Conservation (phyloP, 2,888 invertebrate genomes). For the Andrena praecox region DNA sequence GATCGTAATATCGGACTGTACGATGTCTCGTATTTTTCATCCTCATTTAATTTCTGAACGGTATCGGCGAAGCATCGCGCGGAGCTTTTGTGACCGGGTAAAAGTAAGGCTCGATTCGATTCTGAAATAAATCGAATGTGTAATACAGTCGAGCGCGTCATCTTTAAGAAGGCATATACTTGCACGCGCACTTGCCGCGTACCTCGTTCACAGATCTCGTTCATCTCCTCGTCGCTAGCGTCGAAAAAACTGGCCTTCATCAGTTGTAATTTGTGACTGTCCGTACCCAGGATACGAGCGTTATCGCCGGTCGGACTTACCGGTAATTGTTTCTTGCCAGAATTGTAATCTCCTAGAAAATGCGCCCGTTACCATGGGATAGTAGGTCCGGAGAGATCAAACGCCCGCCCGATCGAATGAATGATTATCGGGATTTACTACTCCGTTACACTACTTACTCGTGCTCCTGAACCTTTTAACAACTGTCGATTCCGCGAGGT, state of each 20-base stretch:
- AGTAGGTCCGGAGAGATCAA: background rate
- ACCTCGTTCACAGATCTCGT: slow-evolving; percentile 39
- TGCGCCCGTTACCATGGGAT: background rate
- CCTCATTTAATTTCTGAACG: slow-evolving; percentile 34
- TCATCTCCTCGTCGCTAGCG: slow-evolving; percentile 79
- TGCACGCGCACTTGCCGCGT: background rate
- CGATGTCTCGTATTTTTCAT: background rate
- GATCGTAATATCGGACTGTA: slow-evolving; percentile 48
- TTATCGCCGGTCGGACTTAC: slow-evolving; percentile 88
- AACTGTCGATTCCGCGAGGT: background rate
- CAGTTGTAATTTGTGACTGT: slow-evolving; percentile 90
- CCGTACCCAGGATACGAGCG: slow-evolving; percentile 88
- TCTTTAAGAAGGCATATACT: background rate
- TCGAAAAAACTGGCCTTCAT: slow-evolving; percentile 94
- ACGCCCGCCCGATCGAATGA: background rate
- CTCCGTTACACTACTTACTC: slow-evolving; percentile 10
- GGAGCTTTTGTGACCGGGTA: slow-evolving; percentile 28
- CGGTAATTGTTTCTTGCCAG: slow-evolving; percentile 74
- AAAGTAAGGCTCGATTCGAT: slow-evolving; percentile 5
- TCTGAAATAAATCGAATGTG: slow-evolving; percentile 30
- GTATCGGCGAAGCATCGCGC: slow-evolving; percentile 38
- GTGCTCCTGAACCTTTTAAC: background rate
- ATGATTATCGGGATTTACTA: background rate
- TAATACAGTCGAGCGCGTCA: background rate
- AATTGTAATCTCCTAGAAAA: slow-evolving; percentile 68